Evolutionary conservation across 2,797 vertebrate genomes (phyloP).

Genomic region (Alca torda): DNA sequence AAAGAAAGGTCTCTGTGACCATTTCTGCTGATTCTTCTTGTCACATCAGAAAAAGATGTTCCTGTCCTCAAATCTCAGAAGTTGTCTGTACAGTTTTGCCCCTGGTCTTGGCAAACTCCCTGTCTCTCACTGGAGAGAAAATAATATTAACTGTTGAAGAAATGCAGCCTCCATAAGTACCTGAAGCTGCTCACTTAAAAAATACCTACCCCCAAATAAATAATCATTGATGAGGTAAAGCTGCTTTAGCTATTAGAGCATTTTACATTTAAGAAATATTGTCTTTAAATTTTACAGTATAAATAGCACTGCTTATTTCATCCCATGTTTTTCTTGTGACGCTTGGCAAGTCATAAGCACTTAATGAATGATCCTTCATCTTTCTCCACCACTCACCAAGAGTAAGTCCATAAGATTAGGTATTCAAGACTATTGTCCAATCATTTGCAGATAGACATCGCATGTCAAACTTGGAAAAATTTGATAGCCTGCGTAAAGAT

Average conservation of each 20-base stretch:
- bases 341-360: neutral
- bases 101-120: neutral
- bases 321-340: neutral
- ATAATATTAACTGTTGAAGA: neutral
- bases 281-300: neutral
- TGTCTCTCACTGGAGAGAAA: neutral
- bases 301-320: neutral
- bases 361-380: neutral
- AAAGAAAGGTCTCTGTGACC: neutral
- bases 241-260: neutral
- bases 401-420: neutral
- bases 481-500: neutral
- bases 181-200: neutral
- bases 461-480: neutral
- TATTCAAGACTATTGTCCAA: neutral
- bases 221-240: neutral
- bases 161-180: neutral
- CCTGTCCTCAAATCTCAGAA: neutral
- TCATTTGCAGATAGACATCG: neutral
- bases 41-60: neutral
- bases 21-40: neutral
- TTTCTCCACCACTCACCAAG: neutral
- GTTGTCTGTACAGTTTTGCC: neutral
- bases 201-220: accelerated
- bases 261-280: neutral